Base-by-base conservation (phyloP, 2,113 vertebrate species). In the Ornithorhynchus anatinus region DNA sequence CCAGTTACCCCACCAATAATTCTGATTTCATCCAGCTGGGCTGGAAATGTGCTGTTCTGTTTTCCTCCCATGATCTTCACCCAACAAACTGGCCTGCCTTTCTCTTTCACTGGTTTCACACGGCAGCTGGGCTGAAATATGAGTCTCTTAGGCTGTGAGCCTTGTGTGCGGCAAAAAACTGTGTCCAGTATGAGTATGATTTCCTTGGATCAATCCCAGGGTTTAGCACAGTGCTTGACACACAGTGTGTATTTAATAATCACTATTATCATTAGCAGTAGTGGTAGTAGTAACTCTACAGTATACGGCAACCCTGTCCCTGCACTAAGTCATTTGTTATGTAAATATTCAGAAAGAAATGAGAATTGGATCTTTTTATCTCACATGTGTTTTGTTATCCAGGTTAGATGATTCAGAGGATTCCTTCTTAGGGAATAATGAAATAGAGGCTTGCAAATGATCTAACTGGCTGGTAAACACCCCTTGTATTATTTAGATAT, bases 291-390 rank as follows among this genome's bases (percentile, higher is more conserved):
- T n/a, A n/a, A n/a, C n/a, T n/a, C n/a, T n/a, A n/a, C n/a, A n/a
- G n/a, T n/a, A n/a, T n/a, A n/a, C 38, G 50, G 67, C 72, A 84
- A 77, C 62, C 43, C 73, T 86, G 77, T 72, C 83, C 85, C 86
- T 84, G 50, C 83, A 61, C 47, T 2, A 17, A 86, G 83, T 88
- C n/a, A n/a, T n/a, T n/a, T n/a, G n/a, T n/a, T n/a, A n/a, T n/a
- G n/a, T n/a, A 14, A 51, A 5, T 54, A 75, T 83, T 86, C 80
- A 85, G 59, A 45, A 79, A 58, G 29, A 64, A 59, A 70, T 82
- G 75, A 77, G 0, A 1, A 64, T 32, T 62, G 40, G 29, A 37
- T 78, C 43, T 53, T 67, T 72, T 63, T 79, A 48, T 29, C 64
- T 51, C 44, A 81, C 43, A 59, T 61, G 16, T 47, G 51, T 59